These are phyloP conservation scores for Gerris lacustris DNA, from an alignment of 2,888 invertebrate genomes.

Conservation along the genomic window DNA sequence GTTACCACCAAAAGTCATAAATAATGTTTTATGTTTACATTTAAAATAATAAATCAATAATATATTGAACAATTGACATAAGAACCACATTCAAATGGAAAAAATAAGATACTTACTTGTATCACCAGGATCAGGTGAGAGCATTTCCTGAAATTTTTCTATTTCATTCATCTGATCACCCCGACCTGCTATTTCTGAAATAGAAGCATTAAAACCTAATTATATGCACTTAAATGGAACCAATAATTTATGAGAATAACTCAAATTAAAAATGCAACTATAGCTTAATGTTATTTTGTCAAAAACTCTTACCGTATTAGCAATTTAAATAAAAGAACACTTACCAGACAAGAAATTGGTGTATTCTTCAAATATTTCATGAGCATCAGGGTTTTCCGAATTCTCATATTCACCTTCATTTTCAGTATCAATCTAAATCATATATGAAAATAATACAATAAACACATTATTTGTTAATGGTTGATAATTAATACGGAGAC, in stretches of 20 bases:
- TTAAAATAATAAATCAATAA: too few species aligned
- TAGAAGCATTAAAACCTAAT: neutral
- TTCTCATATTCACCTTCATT: neutral
- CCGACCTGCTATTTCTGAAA: neutral
- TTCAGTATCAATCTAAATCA: slow-evolving; percentile 8
- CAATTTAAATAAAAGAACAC: neutral
- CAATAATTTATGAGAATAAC: neutral
- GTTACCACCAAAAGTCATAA: too few species aligned
- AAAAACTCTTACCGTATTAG: too few species aligned
- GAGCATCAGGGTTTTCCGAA: neutral
- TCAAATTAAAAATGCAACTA: neutral
- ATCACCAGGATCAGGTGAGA: neutral
- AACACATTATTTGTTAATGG: too few species aligned
- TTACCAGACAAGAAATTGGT: neutral
- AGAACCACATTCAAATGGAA: too few species aligned
- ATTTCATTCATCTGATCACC: slow-evolving; percentile 7
- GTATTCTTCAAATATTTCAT: slow-evolving; percentile 4
- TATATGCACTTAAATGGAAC: neutral
- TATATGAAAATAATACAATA: neutral
- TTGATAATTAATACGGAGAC: too few species aligned
- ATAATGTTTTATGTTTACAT: too few species aligned
- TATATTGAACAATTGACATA: too few species aligned
- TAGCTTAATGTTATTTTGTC: neutral
- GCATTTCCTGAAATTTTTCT: neutral
- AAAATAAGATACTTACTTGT: neutral